Evolutionary conservation across 1,140 invertebrate species (phyloP).

Genomic region (Euwallacea fornicatus): DNA sequence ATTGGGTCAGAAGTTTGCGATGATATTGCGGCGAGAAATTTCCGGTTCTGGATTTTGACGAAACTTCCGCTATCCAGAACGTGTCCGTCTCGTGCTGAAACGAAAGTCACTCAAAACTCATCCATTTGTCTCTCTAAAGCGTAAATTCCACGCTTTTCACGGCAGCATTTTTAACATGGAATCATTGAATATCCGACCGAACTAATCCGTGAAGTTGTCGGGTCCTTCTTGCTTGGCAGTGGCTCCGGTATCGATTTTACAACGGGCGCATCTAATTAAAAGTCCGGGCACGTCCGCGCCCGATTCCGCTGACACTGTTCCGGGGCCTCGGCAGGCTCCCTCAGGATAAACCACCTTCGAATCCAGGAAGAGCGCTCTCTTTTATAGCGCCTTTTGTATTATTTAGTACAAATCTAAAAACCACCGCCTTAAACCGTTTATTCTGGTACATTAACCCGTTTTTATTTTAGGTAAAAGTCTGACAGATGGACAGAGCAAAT

Average conservation of each 20-base stretch:
- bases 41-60: too few species aligned
- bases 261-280: conserved; percentile 50
- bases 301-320: conserved; percentile 52
- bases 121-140: too few species aligned
- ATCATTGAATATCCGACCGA: not conserved
- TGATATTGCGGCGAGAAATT: too few species aligned
- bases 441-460: conserved; percentile 2
- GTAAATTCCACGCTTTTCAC: too few species aligned
- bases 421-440: conserved; percentile 7
- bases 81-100: too few species aligned
- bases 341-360: conserved; percentile 30
- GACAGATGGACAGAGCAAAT: conserved; percentile 31
- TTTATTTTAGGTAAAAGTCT: conserved; percentile 10
- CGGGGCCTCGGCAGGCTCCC: conserved; percentile 40
- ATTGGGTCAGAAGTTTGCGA: too few species aligned
- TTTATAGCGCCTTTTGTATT: conserved; percentile 34
- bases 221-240: conserved; percentile 23
- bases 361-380: conserved; percentile 28
- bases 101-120: too few species aligned
- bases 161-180: too few species aligned
- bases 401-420: conserved; percentile 19
- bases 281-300: conserved; percentile 50
- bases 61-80: too few species aligned
- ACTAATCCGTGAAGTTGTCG: conserved; percentile 26
- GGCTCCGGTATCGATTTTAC: conserved; percentile 49